phyloP scores from a whole-genome alignment of 2,113 vertebrate species.

The Pipa parva region DNA sequence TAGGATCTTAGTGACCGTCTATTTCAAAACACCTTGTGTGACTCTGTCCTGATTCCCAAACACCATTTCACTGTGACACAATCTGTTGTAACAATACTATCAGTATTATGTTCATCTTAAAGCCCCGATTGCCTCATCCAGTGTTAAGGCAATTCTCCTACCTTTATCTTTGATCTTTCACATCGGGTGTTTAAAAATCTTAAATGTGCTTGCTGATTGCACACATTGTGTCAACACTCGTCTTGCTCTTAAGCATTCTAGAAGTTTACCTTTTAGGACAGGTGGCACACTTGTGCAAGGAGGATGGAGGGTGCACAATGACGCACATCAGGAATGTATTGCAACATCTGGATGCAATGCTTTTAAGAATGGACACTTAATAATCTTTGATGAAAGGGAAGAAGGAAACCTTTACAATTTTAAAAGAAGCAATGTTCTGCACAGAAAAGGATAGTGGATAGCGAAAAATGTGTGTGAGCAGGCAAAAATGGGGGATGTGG shows the following conservation, averaged over 20 bases:
- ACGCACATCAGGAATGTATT: slow-evolving; percentile 1
- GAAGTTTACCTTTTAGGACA: background rate
- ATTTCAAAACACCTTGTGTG: background rate
- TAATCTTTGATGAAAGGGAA: background rate
- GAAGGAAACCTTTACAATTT: background rate
- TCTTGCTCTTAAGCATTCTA: slow-evolving; percentile 11
- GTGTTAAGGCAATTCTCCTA: background rate
- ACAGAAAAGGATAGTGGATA: background rate
- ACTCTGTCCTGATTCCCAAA: background rate
- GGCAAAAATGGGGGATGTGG: background rate
- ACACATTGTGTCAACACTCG: slow-evolving; percentile 7
- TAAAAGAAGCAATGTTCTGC: background rate
- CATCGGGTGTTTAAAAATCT: background rate
- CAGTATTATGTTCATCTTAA: background rate
- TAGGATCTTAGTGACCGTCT: background rate
- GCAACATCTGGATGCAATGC: background rate
- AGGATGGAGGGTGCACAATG: background rate
- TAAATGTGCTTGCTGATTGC: background rate
- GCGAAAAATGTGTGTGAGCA: background rate
- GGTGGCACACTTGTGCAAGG: slow-evolving; percentile 9
- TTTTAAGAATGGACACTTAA: background rate
- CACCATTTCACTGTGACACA: background rate
- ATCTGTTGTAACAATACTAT: background rate
- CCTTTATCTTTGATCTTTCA: background rate
- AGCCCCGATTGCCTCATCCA: background rate